Evolutionary conservation across 2,797 vertebrate species (phyloP).

Genomic region (Psittacula derbiana): DNA sequence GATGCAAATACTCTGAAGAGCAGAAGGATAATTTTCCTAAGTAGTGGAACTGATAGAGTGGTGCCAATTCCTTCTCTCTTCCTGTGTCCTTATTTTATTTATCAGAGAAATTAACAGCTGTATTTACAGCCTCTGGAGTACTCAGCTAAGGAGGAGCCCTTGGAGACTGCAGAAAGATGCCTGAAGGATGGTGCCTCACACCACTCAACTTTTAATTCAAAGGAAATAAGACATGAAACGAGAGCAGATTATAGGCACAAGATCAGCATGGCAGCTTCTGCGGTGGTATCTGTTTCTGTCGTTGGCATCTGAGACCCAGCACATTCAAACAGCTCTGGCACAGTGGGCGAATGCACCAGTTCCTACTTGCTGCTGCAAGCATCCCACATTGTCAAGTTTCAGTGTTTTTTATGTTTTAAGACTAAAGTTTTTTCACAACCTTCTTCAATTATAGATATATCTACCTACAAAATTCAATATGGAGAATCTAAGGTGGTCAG

Average conservation of each 20-base stretch:
- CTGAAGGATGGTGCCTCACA: neutral
- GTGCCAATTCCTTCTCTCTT: neutral
- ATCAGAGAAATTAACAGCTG: neutral
- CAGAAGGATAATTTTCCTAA: neutral
- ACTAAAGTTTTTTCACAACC: neutral
- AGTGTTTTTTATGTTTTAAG: neutral
- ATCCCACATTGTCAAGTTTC: neutral
- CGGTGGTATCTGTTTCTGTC: neutral
- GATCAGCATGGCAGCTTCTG: neutral
- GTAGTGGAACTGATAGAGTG: neutral
- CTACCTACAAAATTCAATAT: neutral
- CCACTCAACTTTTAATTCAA: neutral
- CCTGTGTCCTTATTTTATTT: constrained; percentile 14
- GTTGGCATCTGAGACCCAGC: neutral
- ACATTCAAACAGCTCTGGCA: neutral
- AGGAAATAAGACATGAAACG: constrained; percentile 16
- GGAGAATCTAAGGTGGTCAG: neutral
- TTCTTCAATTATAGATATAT: neutral
- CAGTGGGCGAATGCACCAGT: neutral
- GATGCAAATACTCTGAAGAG: neutral
- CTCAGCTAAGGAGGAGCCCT: neutral
- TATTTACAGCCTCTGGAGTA: constrained; percentile 22
- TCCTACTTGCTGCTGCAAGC: neutral
- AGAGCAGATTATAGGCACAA: neutral
- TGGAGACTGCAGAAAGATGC: neutral